Percentiles rank a stretch among this genome's conserved stretches.
Conservation (phyloP, 2,797 vertebrate species). For the Leptodactylus fallax region DNA sequence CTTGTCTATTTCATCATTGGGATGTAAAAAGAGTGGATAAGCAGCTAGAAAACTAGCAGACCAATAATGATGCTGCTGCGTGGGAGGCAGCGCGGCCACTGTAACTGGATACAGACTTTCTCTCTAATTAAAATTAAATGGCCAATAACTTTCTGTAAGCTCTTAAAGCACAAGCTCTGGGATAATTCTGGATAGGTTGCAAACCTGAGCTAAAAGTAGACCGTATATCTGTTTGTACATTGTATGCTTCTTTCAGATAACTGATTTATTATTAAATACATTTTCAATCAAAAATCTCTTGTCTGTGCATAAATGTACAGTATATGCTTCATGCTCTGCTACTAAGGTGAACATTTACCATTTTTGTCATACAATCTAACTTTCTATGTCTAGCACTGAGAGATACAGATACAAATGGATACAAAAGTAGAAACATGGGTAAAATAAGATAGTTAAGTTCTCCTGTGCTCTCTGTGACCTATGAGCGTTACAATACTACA, state of each 20-base stretch:
- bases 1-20: constrained; percentile 58
- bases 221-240: not conserved
- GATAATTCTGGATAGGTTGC: constrained; percentile 37
- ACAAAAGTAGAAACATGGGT: not conserved
- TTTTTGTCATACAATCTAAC: not conserved
- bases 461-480: no score
- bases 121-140: constrained; percentile 62
- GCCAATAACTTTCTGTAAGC: constrained; percentile 60
- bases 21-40: constrained; percentile 41
- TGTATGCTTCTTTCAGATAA: no score
- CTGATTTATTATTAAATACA: no score
- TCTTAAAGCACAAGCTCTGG: constrained; percentile 47
- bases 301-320: not conserved
- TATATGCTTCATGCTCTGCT: not conserved
- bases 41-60: constrained; percentile 67
- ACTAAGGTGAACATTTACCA: not conserved
- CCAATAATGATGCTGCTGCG: constrained; percentile 72
- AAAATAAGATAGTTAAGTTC: no score
- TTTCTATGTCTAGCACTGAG: not conserved
- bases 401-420: no score
- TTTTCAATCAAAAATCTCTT: not conserved
- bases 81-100: constrained; percentile 64
- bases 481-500: no score
- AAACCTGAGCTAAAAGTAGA: constrained; percentile 40
- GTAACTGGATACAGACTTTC: constrained; percentile 67